A percentile compares a stretch with the other conserved stretches of the same genome.
Evolutionary conservation across 2,888 invertebrate species (phyloP).

Genomic region (Lasioglossum figueresi): DNA sequence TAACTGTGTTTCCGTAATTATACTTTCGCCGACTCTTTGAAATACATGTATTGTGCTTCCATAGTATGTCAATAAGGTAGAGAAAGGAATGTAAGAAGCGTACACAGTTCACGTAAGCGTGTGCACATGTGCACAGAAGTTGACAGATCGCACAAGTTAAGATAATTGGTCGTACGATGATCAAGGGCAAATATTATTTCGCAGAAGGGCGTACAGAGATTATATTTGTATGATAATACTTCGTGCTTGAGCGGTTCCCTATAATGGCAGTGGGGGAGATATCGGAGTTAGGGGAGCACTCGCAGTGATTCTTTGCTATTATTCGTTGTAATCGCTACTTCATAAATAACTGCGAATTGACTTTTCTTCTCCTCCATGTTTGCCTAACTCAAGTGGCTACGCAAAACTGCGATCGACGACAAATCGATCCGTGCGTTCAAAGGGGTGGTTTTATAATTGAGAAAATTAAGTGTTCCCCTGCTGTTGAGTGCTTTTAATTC

Average conservation of each 20-base stretch:
- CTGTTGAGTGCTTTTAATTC: background rate
- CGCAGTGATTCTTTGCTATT: conserved; percentile 64
- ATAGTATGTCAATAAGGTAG: background rate
- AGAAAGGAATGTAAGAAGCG: background rate
- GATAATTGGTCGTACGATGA: conserved; percentile 71
- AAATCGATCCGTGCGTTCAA: background rate
- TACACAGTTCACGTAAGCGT: background rate
- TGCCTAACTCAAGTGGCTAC: conserved; percentile 29
- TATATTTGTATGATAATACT: conserved; percentile 75
- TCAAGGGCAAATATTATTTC: conserved; percentile 71
- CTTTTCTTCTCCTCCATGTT: conserved; percentile 55
- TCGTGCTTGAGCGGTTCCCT: conserved; percentile 54
- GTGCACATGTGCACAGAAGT: conserved; percentile 32
- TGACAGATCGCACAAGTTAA: conserved; percentile 66
- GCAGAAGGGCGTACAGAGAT: conserved; percentile 60
- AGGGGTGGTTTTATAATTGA: background rate
- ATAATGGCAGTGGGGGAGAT: conserved; percentile 61
- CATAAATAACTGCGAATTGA: conserved; percentile 68
- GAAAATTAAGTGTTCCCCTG: background rate
- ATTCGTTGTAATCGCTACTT: conserved; percentile 69
- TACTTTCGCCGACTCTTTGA: background rate
- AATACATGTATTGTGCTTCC: background rate
- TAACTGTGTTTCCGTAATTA: background rate
- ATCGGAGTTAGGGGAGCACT: conserved; percentile 58
- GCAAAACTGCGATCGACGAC: background rate